Evolutionary conservation across 2,888 invertebrate species (phyloP).

Genomic region (Xylocampa areola): DNA sequence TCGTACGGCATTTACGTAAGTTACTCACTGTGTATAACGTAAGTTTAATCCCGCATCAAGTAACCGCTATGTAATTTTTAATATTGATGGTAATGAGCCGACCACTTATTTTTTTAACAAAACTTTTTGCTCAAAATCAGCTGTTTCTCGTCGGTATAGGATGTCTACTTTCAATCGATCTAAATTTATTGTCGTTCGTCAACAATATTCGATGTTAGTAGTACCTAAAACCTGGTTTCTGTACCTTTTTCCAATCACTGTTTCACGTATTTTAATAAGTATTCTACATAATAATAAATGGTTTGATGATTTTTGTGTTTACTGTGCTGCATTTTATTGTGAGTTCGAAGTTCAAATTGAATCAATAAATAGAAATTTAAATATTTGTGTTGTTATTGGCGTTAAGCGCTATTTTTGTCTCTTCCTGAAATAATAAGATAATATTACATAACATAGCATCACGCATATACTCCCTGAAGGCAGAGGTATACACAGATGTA

Average conservation of each 20-base stretch:
- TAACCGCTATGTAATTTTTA: slow-evolving; percentile 86
- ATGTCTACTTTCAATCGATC: slow-evolving; percentile 71
- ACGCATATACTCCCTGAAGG: too few species aligned
- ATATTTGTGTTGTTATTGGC: slow-evolving; percentile 83
- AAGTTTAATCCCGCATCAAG: slow-evolving; percentile 85
- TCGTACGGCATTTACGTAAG: slow-evolving; percentile 84
- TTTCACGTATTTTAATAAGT: slow-evolving; percentile 85
- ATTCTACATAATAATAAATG: slow-evolving; percentile 78
- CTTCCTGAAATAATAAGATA: not conserved
- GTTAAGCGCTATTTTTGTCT: slow-evolving; percentile 40
- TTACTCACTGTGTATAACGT: slow-evolving; percentile 87
- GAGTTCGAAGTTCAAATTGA: slow-evolving; percentile 90
- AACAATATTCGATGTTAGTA: slow-evolving; percentile 82
- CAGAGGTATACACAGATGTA: too few species aligned
- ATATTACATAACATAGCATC: too few species aligned
- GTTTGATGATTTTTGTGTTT: slow-evolving; percentile 87
- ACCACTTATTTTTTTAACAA: slow-evolving; percentile 86
- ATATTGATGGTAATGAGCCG: slow-evolving; percentile 79
- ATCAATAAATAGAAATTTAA: slow-evolving; percentile 89
- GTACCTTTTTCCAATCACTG: slow-evolving; percentile 78
- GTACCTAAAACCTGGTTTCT: slow-evolving; percentile 74
- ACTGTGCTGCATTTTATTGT: slow-evolving; percentile 89
- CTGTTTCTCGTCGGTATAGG: slow-evolving; percentile 77
- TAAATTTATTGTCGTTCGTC: slow-evolving; percentile 71
- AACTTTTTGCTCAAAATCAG: slow-evolving; percentile 88